Percentiles rank a stretch among this genome's conserved stretches.
Evolutionary conservation across 2,797 vertebrate species (phyloP).

Genomic region (Urosaurus nigricauda): DNA sequence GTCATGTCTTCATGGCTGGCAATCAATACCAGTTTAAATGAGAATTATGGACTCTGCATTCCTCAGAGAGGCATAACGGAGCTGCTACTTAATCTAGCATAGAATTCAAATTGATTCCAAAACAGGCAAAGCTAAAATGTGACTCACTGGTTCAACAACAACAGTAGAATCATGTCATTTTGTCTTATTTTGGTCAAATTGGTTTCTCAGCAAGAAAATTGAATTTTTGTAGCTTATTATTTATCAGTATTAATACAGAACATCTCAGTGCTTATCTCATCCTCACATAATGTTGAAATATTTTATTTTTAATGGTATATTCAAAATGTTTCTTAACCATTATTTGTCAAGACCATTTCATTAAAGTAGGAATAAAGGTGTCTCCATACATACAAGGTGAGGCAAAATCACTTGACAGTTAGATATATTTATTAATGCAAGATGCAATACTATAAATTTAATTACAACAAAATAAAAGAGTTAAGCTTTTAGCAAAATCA

Average conservation of each 20-base stretch:
- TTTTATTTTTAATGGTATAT: background rate
- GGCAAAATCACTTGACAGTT: background rate
- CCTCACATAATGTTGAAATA: background rate
- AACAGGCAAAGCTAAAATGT: constrained; percentile 31
- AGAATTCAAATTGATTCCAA: constrained; percentile 58
- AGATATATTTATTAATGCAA: no score
- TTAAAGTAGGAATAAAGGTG: background rate
- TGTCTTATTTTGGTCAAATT: constrained; percentile 53
- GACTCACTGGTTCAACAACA: constrained; percentile 13
- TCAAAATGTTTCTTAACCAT: background rate
- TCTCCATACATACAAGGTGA: background rate
- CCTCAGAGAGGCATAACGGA: constrained; percentile 48
- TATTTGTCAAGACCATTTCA: background rate
- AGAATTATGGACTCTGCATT: constrained; percentile 48
- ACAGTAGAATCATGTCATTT: constrained; percentile 9
- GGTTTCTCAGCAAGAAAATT: constrained; percentile 40
- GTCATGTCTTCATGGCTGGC: constrained; percentile 60
- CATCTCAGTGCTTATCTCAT: background rate
- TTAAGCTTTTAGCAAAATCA: no score
- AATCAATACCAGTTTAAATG: constrained; percentile 70
- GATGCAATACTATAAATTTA: no score
- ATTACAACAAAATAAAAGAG: no score
- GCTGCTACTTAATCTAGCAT: constrained; percentile 9
- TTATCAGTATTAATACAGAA: background rate
- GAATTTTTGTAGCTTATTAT: background rate